Evolutionary conservation across 2,113 vertebrate species (phyloP).

Genomic region (Protobothrops flavoviridis): DNA sequence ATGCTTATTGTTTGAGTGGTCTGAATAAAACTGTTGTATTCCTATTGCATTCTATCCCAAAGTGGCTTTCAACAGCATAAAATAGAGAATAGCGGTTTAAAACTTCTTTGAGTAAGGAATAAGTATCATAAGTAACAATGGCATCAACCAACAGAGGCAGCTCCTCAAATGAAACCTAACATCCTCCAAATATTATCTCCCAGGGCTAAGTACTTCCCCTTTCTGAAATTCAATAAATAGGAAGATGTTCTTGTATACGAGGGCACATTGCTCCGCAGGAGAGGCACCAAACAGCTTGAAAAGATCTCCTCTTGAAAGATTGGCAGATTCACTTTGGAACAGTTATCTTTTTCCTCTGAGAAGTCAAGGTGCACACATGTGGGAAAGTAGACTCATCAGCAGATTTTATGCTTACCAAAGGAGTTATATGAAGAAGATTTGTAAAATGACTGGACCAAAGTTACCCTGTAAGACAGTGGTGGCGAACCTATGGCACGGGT

Average conservation of each 20-base stretch:
- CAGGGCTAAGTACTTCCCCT: not conserved
- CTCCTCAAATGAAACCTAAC: not conserved
- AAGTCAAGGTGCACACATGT: not conserved
- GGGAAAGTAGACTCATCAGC: not conserved
- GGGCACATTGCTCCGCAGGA: not conserved
- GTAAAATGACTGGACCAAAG: not conserved
- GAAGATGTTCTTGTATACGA: not conserved
- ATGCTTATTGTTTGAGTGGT: not conserved
- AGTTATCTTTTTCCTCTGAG: not conserved
- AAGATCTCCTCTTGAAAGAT: not conserved
- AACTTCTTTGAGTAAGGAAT: not conserved
- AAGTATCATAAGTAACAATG: not conserved
- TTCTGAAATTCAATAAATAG: not conserved
- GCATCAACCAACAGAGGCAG: not conserved
- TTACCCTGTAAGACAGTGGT: not conserved
- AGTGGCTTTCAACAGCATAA: not conserved
- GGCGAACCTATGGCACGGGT: too few relatives aligned
- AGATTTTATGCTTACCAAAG: not conserved
- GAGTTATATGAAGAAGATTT: not conserved
- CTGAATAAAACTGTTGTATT: not conserved
- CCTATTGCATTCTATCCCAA: not conserved
- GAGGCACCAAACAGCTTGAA: not conserved
- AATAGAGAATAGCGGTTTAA: not conserved
- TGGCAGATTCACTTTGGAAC: not conserved
- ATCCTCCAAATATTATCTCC: not conserved